Evolutionary conservation across 35 echinoderm and acorn worm species (phyloP), one percentile per base, ranked within the genome.

Genomic region (Lytechinus pictus): DNA sequence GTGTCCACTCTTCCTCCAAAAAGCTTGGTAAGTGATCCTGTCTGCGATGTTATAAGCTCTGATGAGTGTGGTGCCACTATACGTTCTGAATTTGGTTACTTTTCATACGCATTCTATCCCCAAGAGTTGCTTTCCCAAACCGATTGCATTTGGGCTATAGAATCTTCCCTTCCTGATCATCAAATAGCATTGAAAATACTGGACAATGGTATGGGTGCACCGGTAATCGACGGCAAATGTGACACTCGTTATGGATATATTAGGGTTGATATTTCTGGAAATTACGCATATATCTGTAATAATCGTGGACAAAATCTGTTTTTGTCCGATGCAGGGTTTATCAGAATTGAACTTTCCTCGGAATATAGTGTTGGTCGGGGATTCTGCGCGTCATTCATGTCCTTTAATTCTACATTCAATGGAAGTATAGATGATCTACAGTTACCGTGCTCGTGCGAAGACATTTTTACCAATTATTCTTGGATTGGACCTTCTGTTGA

Each of bases 151-250:
- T 93, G 92, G 92, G 28, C 13, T n/a, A 57, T 93, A 11, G 21
- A 19, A 10, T 54, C 92, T 27, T 28, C 52, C 28, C n/a, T 55
- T 57, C 52, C 54, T 57, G 21, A 33, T 27, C 13, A 93, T 9
- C 28, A 55, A 57, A 93, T 93, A 28, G 92, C 92, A 55, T 27
- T 93, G n/a, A 93, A 93, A 93, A 53, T 93, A 53, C 7, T 93
- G 92, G 92, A 93, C 27, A 57, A 57, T 57, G 92, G 57, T 57
- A 27, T 93, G 53, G 92, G 54, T 12, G 92, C 19, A 54, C 52
- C 52, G 53, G 9, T 54, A 19, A 93, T 27, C 27, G 9, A 54
- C 16, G 92, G 92, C n/a, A 10, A 33, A 57, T 93, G 92, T 93
- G 92, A 93, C 28, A 24, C 54, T 28, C 53, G 53, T 57, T 93